Percentiles rank a stretch among this genome's conserved stretches.
phyloP scores from a whole-genome alignment of 2,888 invertebrate species.

The Xanthorhoe designata region DNA sequence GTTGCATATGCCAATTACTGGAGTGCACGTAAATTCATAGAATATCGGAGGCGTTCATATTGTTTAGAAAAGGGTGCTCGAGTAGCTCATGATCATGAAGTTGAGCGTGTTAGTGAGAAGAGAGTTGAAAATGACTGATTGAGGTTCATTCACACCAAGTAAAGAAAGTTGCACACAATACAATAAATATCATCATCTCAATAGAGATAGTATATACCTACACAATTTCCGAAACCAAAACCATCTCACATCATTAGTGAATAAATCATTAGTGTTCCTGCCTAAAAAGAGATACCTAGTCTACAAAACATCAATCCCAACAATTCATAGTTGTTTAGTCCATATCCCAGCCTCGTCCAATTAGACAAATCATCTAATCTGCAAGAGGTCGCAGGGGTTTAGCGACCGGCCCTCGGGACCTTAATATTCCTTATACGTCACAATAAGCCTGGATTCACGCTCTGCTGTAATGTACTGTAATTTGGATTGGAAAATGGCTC shows the following conservation, averaged over 20 bases:
- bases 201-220: too few species aligned
- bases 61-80: constrained; percentile 45
- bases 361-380: constrained; percentile 55
- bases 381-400: constrained; percentile 60
- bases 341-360: constrained; percentile 32
- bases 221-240: too few species aligned
- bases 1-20: constrained; percentile 60
- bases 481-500: constrained; percentile 54
- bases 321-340: background rate
- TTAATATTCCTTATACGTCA: constrained; percentile 70
- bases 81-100: constrained; percentile 10
- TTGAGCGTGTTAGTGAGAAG: too few species aligned
- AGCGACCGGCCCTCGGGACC: constrained; percentile 57
- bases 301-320: background rate
- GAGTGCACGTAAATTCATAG: constrained; percentile 50
- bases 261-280: too few species aligned
- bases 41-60: constrained; percentile 23
- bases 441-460: constrained; percentile 69
- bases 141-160: background rate
- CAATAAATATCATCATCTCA: too few species aligned
- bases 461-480: constrained; percentile 67
- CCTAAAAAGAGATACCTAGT: background rate
- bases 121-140: background rate
- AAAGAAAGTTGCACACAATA: too few species aligned
- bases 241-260: too few species aligned